Evolutionary conservation across 2,113 vertebrate species (phyloP).

Genomic region (Sinocyclocheilus grahami): DNA sequence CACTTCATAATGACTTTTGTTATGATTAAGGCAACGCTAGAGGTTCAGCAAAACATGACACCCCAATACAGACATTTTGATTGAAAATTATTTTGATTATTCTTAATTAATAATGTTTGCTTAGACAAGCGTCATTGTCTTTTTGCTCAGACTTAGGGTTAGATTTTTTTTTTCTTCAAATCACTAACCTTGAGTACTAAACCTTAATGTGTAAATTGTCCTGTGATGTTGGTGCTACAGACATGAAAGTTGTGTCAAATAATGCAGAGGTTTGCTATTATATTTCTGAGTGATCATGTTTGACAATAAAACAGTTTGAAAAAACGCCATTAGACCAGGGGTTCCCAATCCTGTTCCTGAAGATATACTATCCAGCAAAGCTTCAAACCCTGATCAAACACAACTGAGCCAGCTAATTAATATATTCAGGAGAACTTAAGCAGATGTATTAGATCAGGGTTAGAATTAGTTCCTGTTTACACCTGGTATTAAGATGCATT

Average conservation of each 20-base stretch:
- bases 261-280: not conserved
- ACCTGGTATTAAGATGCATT: no score
- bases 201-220: not conserved
- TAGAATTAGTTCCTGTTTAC: no score
- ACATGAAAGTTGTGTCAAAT: not conserved
- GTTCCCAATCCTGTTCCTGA: not conserved
- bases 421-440: no score
- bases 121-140: not conserved
- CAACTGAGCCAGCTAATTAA: no score
- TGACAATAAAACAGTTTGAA: not conserved
- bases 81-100: not conserved
- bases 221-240: not conserved
- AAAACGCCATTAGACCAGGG: not conserved
- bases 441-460: no score
- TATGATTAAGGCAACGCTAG: not conserved
- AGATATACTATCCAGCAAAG: no score
- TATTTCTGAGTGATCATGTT: not conserved
- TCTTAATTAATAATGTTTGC: not conserved
- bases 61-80: not conserved
- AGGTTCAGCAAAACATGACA: not conserved
- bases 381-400: not conserved
- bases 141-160: not conserved
- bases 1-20: not conserved
- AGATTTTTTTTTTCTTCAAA: not conserved
- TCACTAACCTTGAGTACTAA: not conserved